These are phyloP conservation scores for Gymnoscopelus braueri DNA, from an alignment of 2,797 vertebrate species.

Conservation along the genomic window DNA sequence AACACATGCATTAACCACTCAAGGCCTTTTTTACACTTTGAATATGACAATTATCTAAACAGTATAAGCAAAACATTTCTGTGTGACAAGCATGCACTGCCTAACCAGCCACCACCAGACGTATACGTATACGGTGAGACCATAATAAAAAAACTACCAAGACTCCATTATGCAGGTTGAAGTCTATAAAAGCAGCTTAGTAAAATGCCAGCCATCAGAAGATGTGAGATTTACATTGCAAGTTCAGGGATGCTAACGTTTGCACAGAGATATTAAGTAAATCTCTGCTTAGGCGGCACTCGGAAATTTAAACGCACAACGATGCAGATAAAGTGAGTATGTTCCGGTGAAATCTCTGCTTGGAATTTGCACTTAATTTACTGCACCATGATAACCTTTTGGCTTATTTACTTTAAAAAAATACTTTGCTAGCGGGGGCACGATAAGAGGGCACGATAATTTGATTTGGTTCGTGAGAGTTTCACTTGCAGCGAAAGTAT, in stretches of 20 bases:
- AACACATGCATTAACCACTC: no score
- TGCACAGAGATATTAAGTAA: slow-evolving; percentile 25
- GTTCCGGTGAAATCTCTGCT: background rate
- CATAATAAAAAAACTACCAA: slow-evolving; percentile 20
- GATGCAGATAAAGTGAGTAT: background rate
- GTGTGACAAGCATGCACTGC: slow-evolving; percentile 7
- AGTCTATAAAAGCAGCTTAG: slow-evolving; percentile 42
- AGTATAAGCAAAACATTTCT: background rate
- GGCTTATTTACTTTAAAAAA: no score
- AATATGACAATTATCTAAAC: background rate
- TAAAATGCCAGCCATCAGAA: slow-evolving; percentile 30
- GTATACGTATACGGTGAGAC: background rate
- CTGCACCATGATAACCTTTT: background rate
- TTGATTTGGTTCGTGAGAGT: no score
- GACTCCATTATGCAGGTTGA: slow-evolving; percentile 26
- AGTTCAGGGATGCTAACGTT: slow-evolving; percentile 27
- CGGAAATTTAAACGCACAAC: slow-evolving; percentile 19
- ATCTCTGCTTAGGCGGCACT: slow-evolving; percentile 32
- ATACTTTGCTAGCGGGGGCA: no score
- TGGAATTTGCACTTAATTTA: slow-evolving; percentile 16
- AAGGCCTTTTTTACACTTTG: no score
- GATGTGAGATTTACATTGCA: slow-evolving; percentile 37
- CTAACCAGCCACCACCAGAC: background rate
- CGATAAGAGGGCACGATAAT: no score
- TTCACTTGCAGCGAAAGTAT: no score